Base-by-base conservation (phyloP, 2,888 invertebrate species). In the Acrobasis suavella region DNA sequence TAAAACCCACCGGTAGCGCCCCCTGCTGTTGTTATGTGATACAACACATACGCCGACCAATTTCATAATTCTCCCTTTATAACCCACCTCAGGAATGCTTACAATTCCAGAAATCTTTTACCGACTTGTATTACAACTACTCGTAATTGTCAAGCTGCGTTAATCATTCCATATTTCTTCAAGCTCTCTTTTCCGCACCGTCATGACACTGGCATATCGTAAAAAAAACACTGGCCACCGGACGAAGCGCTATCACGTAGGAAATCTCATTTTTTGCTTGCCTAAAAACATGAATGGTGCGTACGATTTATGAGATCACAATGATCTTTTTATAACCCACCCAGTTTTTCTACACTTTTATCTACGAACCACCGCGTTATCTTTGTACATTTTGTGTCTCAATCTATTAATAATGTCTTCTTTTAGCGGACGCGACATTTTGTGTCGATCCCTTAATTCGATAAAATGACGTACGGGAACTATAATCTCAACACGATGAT, bases 351-450 rank as follows among this genome's bases (percentile, higher is more conserved):
- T 63, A 59, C 42, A 46, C 22, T 73, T 76, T 75, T 84, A 85
- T 83, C 80, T 74, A 73, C 65, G 66, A 69, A 67, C 72, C 75
- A 69, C 66, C 67, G 76, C 76, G 80, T 87, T 89, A 89, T 90
- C 89, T 85, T 72, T 72, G 78, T 86, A 85, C 77, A 87, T 85
- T 89, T 87, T 88, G 89, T 89, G 89, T 89, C 89, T 91, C 87
- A 88, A 91, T 91, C 90, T 89, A 91, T 90, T 91, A 90, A 89
- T 89, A 89, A 90, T 82, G 89, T 87, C 85, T 87, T 85, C 83
- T 88, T 89, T 89, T 85, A 85, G 82, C 76, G 78, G 80, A 78
- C 77, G 79, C 77, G 82, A 82, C 83, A 79, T 85, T 84, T 86
- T 82, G 80, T 85, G 77, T 74, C 66, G 82, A 81, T 81, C 81